These are phyloP conservation scores for Acanthornis magna DNA, from an alignment of 2,797 vertebrate species.

Conservation along the genomic window DNA sequence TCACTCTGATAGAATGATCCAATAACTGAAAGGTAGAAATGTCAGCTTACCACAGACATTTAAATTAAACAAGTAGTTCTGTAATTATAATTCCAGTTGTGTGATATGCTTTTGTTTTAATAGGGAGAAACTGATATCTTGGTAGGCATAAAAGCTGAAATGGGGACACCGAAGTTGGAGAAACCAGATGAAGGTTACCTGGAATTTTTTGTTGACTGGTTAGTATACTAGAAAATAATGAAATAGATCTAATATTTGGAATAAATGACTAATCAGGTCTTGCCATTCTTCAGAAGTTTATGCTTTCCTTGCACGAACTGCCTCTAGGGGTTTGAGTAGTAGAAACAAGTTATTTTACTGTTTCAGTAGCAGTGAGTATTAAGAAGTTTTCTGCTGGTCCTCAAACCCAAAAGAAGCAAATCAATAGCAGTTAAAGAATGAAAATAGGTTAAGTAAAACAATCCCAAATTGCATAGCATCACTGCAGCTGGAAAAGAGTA, in stretches of 20 bases:
- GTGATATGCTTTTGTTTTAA: background rate
- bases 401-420: background rate
- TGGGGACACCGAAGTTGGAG: constrained; percentile 87
- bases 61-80: background rate
- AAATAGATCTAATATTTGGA: background rate
- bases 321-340: background rate
- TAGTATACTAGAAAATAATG: constrained; percentile 47
- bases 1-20: background rate
- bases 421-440: background rate
- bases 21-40: background rate
- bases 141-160: constrained; percentile 95
- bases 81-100: background rate
- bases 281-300: background rate
- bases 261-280: background rate
- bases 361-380: background rate
- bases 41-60: background rate
- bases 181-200: constrained; percentile 83
- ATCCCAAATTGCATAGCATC: background rate
- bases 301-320: background rate
- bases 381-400: background rate
- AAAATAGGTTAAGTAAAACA: background rate
- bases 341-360: background rate
- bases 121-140: constrained; percentile 94
- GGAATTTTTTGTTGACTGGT: constrained; percentile 90
- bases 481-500: background rate